Percentiles rank a stretch among this genome's conserved stretches.
Evolutionary conservation across 1,140 invertebrate species (phyloP).

Genomic region (Condylostylus longicornis): DNA sequence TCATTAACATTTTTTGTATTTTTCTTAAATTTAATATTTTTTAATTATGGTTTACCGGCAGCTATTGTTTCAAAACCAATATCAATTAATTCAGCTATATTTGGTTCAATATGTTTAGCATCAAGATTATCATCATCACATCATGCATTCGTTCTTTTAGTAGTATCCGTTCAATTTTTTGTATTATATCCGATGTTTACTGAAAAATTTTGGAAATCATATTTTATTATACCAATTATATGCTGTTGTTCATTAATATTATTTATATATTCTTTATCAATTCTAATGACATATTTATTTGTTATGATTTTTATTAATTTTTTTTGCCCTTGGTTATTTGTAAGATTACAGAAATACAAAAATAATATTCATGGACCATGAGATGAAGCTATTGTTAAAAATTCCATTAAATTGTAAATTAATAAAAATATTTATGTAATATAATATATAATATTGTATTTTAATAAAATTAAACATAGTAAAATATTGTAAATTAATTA

Average conservation of each 20-base stretch:
- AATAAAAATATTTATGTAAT: no score
- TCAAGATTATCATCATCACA: slow-evolving; percentile 70
- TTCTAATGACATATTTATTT: slow-evolving; percentile 44
- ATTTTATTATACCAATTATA: slow-evolving; percentile 18
- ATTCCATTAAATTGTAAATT: no score
- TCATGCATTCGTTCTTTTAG: slow-evolving; percentile 77
- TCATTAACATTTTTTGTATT: slow-evolving; percentile 79
- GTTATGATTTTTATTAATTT: slow-evolving; percentile 50
- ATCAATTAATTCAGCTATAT: slow-evolving; percentile 79
- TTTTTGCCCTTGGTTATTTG: slow-evolving; percentile 65
- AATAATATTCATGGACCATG: slow-evolving; percentile 91
- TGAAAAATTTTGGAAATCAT: slow-evolving; percentile 36
- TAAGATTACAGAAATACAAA: slow-evolving; percentile 69
- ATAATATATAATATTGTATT: no score
- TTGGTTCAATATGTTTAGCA: slow-evolving; percentile 84
- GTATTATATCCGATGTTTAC: slow-evolving; percentile 74
- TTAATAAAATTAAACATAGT: no score
- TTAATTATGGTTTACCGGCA: slow-evolving; percentile 75
- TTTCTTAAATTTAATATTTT: slow-evolving; percentile 74
- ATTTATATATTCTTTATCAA: slow-evolving; percentile 38
- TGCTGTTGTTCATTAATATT: slow-evolving; percentile 32
- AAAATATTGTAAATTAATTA: no score
- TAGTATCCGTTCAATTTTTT: slow-evolving; percentile 73
- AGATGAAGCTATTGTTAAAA: slow-evolving; percentile 73
- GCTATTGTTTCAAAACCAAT: slow-evolving; percentile 69